Percentiles rank a stretch among this genome's conserved stretches.
Evolutionary conservation across 2,113 vertebrate genomes (phyloP).

Genomic region (Lagenorhynchus albirostris): DNA sequence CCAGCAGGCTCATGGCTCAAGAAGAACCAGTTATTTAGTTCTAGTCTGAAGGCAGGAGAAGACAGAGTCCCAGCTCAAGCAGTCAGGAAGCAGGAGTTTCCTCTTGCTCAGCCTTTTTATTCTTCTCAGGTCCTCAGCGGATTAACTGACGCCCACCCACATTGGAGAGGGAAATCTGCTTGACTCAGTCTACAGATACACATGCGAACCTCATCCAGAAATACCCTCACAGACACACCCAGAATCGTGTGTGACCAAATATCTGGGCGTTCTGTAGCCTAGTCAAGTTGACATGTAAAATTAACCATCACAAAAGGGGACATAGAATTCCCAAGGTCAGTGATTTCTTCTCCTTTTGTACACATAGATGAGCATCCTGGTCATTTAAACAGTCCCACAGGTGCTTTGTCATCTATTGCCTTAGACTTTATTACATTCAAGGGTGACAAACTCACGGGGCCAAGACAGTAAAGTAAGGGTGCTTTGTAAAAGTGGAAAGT

Average conservation of each 20-base stretch:
- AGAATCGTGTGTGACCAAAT: neutral
- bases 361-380: neutral
- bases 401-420: neutral
- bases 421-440: neutral
- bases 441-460: neutral
- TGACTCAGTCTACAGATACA: neutral
- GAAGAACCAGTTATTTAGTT: neutral
- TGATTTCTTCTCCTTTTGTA: neutral
- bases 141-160: neutral
- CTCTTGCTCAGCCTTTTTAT: neutral
- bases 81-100: neutral
- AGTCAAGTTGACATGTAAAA: neutral
- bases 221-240: neutral
- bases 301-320: neutral
- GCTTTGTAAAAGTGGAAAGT: neutral
- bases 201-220: neutral
- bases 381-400: neutral
- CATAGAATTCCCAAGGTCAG: neutral
- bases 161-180: neutral
- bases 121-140: neutral
- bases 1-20: neutral
- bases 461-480: neutral
- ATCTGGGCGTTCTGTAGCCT: neutral
- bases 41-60: neutral
- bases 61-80: too few relatives aligned